phyloP scores from a whole-genome alignment of 2,797 vertebrate species.

The Acanthurus lineatus region DNA sequence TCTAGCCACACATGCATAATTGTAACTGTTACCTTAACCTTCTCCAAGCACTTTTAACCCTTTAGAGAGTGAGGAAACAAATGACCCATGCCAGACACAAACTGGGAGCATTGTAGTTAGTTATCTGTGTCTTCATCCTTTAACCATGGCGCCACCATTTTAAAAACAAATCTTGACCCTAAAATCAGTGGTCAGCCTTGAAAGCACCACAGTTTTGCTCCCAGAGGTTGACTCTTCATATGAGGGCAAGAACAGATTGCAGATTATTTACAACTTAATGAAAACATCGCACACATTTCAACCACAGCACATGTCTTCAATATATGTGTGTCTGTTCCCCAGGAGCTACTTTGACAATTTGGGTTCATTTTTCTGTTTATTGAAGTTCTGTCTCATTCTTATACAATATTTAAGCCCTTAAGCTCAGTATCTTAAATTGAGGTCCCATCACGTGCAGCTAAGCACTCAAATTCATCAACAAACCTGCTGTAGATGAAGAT shows the following conservation, averaged over 20 bases:
- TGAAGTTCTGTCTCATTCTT: conserved; percentile 74
- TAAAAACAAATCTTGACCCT: background rate
- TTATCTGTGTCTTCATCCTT: background rate
- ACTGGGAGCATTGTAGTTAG: background rate
- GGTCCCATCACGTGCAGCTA: conserved; percentile 18
- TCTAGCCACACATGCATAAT: background rate
- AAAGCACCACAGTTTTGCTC: background rate
- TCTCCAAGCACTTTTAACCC: background rate
- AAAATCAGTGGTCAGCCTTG: background rate
- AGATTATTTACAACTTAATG: background rate
- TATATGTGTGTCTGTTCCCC: conserved; percentile 67
- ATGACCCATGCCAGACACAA: background rate
- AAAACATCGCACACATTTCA: conserved; percentile 3
- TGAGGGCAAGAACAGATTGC: background rate
- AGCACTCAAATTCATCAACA: conserved; percentile 34
- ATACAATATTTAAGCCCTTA: conserved; percentile 67
- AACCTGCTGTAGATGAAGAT: conserved; percentile 13
- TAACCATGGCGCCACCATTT: background rate
- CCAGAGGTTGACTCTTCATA: background rate
- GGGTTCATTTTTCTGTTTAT: conserved; percentile 77
- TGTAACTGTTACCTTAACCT: background rate
- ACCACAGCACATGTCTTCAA: background rate
- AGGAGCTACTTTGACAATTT: conserved; percentile 81
- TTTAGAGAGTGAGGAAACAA: background rate
- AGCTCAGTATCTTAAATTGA: conserved; percentile 28